These are phyloP conservation scores for Falco biarmicus DNA, from an alignment of 2,797 vertebrate genomes.

Conservation along the genomic window DNA sequence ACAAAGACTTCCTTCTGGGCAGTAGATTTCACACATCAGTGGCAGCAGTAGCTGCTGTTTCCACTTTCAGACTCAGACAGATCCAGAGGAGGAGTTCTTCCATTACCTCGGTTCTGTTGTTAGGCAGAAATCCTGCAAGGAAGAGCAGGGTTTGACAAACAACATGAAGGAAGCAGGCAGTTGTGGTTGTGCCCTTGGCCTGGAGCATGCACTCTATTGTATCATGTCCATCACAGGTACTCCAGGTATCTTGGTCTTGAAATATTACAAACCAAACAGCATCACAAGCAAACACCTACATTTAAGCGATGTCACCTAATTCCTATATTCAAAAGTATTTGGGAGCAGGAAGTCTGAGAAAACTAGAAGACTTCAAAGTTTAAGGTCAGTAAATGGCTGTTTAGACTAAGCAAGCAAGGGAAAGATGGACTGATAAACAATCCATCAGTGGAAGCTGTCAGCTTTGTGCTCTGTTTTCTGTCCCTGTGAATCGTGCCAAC, in stretches of 20 bases:
- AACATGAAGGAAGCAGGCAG: neutral
- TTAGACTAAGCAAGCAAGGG: neutral
- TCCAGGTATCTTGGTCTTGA: neutral
- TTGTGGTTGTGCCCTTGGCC: neutral
- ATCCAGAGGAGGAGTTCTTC: neutral
- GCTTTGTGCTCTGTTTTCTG: constrained; percentile 39
- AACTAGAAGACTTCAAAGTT: neutral
- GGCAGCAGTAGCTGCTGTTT: constrained; percentile 26
- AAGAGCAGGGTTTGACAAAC: neutral
- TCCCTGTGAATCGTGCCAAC: neutral
- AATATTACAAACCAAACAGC: neutral
- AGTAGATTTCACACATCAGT: constrained; percentile 8
- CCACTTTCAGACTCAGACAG: neutral
- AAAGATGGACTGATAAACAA: neutral
- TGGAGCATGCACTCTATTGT: neutral
- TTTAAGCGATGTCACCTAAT: neutral
- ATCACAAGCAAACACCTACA: neutral
- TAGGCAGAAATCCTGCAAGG: neutral
- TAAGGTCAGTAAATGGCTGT: neutral
- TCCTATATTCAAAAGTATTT: neutral
- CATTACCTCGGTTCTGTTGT: neutral
- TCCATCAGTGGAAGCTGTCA: neutral
- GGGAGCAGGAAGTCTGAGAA: neutral
- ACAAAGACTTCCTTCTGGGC: neutral
- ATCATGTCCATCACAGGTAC: fast-evolving